These are phyloP conservation scores for Myotis davidii DNA, from an alignment of 2,113 vertebrate genomes.

Conservation along the genomic window DNA sequence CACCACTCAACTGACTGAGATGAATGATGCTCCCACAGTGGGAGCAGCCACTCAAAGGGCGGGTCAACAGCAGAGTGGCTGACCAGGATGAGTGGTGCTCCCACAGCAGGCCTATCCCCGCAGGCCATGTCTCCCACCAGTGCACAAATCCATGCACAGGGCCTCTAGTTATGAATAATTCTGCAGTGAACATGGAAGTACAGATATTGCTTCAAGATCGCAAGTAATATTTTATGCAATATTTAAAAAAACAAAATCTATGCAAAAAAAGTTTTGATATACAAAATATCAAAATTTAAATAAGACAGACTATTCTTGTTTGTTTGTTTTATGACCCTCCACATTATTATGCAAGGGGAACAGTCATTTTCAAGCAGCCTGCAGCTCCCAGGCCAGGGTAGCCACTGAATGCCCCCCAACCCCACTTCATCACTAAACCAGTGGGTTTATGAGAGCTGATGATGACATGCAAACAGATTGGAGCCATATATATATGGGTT, in stretches of 20 bases:
- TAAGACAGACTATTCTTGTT: not conserved
- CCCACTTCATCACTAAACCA: not conserved
- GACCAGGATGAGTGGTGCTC: too few relatives aligned
- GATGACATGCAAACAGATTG: not conserved
- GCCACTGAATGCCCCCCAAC: not conserved
- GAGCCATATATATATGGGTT: not conserved
- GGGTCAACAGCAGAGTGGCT: too few relatives aligned
- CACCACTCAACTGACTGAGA: too few relatives aligned
- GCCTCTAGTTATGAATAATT: not conserved
- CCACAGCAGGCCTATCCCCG: too few relatives aligned
- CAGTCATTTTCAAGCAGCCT: not conserved
- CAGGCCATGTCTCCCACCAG: too few relatives aligned
- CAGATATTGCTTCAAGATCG: not conserved
- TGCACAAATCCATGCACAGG: too few relatives aligned
- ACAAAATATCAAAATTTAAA: slow-evolving; percentile 35
- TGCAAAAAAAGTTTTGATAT: not conserved
- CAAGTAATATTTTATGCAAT: not conserved
- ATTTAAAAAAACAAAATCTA: not conserved
- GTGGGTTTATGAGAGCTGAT: not conserved
- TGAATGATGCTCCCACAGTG: too few relatives aligned
- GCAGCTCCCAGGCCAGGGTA: not conserved
- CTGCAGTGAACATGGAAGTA: not conserved
- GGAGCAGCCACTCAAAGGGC: too few relatives aligned
- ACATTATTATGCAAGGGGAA: not conserved
- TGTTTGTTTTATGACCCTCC: not conserved